A percentile compares a stretch with the other conserved stretches of the same genome.
These are phyloP conservation scores for Drosophila phalerata DNA, from an alignment of 2,888 invertebrate genomes.

Conservation along the genomic window DNA sequence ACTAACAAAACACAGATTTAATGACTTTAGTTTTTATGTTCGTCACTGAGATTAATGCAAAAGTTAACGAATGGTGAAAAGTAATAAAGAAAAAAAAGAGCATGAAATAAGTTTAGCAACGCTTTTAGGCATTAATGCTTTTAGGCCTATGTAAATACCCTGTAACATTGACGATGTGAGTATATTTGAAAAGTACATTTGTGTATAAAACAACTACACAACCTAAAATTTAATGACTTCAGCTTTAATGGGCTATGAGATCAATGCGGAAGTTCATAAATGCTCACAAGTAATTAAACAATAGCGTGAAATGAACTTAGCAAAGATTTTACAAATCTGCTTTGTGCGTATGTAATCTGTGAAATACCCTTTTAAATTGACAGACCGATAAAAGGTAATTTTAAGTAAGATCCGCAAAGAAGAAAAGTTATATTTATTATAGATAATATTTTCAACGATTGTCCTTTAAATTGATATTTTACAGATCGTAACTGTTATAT, in stretches of 20 bases:
- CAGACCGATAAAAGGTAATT: not conserved
- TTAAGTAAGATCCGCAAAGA: no score
- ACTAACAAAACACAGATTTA: not conserved
- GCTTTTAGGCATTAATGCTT: not conserved
- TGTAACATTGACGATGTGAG: not conserved
- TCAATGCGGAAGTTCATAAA: slow-evolving; percentile 20
- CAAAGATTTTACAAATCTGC: slow-evolving; percentile 12
- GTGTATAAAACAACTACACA: not conserved
- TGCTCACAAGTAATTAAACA: slow-evolving; percentile 4
- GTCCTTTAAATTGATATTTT: no score
- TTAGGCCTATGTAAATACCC: slow-evolving; percentile 10
- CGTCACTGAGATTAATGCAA: not conserved
- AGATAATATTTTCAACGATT: no score
- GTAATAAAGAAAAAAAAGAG: slow-evolving; percentile 12
- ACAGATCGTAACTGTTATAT: no score
- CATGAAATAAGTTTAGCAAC: slow-evolving; percentile 14
- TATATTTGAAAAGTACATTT: not conserved
- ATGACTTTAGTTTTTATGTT: not conserved
- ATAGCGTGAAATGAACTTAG: slow-evolving; percentile 37
- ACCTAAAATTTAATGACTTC: slow-evolving; percentile 10
- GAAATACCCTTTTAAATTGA: slow-evolving; percentile 3
- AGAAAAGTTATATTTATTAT: no score
- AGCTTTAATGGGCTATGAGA: not conserved
- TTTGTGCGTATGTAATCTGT: not conserved
- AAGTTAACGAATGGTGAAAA: slow-evolving; percentile 17